These are phyloP conservation scores for Tenthredo notha DNA, from an alignment of 2,888 invertebrate genomes.

Conservation along the genomic window DNA sequence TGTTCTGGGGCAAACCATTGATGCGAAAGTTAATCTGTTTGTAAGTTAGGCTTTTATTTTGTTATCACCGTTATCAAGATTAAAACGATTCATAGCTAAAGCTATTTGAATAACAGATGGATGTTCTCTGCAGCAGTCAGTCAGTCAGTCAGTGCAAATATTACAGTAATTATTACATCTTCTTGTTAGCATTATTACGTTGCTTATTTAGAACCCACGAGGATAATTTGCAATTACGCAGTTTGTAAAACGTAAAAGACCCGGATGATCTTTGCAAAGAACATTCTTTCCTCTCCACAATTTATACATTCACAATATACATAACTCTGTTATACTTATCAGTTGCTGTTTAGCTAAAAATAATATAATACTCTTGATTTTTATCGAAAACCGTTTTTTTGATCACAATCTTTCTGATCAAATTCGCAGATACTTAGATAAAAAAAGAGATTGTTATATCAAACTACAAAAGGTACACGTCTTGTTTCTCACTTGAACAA, in stretches of 20 bases:
- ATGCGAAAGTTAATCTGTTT: not conserved
- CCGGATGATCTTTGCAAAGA: not conserved
- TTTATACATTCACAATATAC: not conserved
- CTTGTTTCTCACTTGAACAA: not conserved
- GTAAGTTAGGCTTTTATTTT: not conserved
- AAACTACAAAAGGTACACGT: not conserved
- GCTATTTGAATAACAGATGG: not conserved
- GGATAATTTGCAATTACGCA: not conserved
- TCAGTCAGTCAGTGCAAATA: constrained; percentile 5
- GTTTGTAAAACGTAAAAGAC: not conserved
- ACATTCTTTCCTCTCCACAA: not conserved
- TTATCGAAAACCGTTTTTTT: too few relatives aligned
- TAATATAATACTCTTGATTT: not conserved
- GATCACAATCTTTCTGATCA: not conserved
- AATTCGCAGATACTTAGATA: not conserved
- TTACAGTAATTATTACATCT: constrained; percentile 1
- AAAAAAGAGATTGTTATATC: not conserved
- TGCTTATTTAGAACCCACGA: not conserved
- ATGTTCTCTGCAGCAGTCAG: not conserved
- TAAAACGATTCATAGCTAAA: not conserved
- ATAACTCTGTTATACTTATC: not conserved
- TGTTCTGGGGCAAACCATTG: not conserved
- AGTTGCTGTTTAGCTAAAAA: not conserved
- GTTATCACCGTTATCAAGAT: not conserved
- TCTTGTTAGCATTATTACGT: not conserved